Evolutionary conservation across 1,140 invertebrate genomes (phyloP).

Genomic region (Cydia strobilella): DNA sequence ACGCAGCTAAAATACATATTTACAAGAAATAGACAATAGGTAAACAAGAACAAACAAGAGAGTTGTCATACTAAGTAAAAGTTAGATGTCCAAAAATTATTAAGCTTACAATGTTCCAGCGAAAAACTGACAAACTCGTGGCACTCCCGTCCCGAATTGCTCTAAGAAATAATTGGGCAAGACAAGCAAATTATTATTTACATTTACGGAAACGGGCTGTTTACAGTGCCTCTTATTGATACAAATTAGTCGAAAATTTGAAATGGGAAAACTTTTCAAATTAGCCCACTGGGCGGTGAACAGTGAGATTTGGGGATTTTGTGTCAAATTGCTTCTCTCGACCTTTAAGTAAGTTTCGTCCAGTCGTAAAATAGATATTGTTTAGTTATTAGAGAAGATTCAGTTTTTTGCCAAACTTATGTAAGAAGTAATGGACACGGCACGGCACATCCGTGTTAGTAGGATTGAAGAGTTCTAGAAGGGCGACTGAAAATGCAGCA

Average conservation of each 20-base stretch:
- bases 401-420: no score
- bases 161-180: background rate
- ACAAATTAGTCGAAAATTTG: conserved; percentile 20
- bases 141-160: background rate
- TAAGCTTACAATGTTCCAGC: background rate
- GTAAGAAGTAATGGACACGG: no score
- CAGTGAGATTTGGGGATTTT: conserved; percentile 21
- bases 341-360: conserved; percentile 10
- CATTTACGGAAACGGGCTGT: conserved; percentile 25
- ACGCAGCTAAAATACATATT: no score
- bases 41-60: no score
- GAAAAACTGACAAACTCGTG: conserved; percentile 3
- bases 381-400: background rate
- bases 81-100: background rate
- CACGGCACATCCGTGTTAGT: no score
- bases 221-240: conserved; percentile 25
- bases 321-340: background rate
- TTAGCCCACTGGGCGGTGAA: conserved; percentile 16
- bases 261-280: conserved; percentile 32
- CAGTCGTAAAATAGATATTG: background rate
- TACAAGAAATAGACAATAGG: no score
- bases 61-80: background rate
- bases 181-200: conserved; percentile 28
- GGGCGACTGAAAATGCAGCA: no score
- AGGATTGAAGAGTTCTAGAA: no score